Percentiles rank a stretch among this genome's conserved stretches.
These are phyloP conservation scores for Ptiloglossa arizonensis DNA, from an alignment of 1,140 invertebrate species.

Conservation along the genomic window DNA sequence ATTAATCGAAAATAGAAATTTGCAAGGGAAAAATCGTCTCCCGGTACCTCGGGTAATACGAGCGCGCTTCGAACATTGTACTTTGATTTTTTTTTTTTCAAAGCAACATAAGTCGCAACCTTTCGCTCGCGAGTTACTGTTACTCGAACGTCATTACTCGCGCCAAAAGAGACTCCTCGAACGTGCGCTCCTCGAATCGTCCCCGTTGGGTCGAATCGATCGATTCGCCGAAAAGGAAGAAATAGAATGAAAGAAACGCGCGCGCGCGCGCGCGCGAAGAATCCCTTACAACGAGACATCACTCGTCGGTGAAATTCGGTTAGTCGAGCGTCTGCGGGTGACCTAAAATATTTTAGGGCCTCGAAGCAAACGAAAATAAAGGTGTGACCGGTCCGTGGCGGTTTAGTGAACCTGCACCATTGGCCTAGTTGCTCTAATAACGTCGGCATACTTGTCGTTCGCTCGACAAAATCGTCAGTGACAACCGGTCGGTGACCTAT, in stretches of 20 bases:
- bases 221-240: slow-evolving; percentile 3
- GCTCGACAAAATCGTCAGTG: slow-evolving; percentile 46
- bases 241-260: not conserved
- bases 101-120: too few species aligned
- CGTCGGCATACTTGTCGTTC: slow-evolving; percentile 38
- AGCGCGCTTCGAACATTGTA: too few species aligned
- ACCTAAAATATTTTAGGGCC: slow-evolving; percentile 12
- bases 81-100: too few species aligned
- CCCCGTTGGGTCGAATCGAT: not conserved
- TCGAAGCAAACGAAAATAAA: slow-evolving; percentile 45
- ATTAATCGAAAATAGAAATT: too few species aligned
- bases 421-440: slow-evolving; percentile 62
- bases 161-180: too few species aligned
- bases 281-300: too few species aligned
- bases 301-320: slow-evolving; percentile 41
- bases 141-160: too few species aligned
- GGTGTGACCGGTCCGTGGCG: slow-evolving; percentile 32
- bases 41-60: too few species aligned
- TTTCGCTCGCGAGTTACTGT: too few species aligned
- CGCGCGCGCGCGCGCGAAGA: too few species aligned
- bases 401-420: slow-evolving; percentile 66
- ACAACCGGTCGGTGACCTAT: slow-evolving; percentile 62
- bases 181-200: not conserved
- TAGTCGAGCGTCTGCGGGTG: not conserved
- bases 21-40: too few species aligned